Evolutionary conservation across 2,797 vertebrate species (phyloP), one percentile per base, ranked within the genome.

Genomic region (Parauchenoglanis punctatus): DNA sequence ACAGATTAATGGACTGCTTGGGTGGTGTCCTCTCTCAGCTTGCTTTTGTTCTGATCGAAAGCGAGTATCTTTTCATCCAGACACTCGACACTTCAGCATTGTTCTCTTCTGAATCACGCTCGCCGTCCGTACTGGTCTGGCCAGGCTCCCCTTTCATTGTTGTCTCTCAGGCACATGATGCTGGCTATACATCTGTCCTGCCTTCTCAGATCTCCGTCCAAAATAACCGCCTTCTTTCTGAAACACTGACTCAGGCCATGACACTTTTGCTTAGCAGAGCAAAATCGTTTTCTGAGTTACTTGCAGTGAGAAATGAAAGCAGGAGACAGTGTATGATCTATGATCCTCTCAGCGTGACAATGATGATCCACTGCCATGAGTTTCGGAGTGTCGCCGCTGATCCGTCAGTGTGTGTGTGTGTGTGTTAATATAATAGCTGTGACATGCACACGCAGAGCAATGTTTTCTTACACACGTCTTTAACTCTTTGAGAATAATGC

Each of bases 81-180:
- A 83, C 81, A 83, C 35, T 46, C 23, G 5, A 81, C 35, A 54
- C 49, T 23, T 46, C 35, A n/a, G 18, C 73, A 70, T 78, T 77
- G 86, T 84, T 77, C 49, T 58, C 8, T 5, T 20, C 61, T 87
- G 73, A 87, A 78, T 84, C 73, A 84, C n/a, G 1, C 35, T 67
- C 4, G 28, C 78, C 2, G 11, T 63, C n/a, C 1, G 1, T 46
- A n/a, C 72, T 35, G 31, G 72, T 82, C 81, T 76, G 81, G 44
- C 86, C 68, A 2, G 17, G 12, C 78, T 67, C 59, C n/a, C 61
- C 70, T 83, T 75, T 87, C 40, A 56, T 61, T 82, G 67, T 78
- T 84, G 73, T 87, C 58, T 70, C 49, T 28, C n/a, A 58, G 59
- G 31, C 5, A 11, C 40, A n/a, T 86, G 65, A 78, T 31, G 18